Evolutionary conservation across 2,797 vertebrate genomes (phyloP).

Genomic region (Dryobates pubescens): DNA sequence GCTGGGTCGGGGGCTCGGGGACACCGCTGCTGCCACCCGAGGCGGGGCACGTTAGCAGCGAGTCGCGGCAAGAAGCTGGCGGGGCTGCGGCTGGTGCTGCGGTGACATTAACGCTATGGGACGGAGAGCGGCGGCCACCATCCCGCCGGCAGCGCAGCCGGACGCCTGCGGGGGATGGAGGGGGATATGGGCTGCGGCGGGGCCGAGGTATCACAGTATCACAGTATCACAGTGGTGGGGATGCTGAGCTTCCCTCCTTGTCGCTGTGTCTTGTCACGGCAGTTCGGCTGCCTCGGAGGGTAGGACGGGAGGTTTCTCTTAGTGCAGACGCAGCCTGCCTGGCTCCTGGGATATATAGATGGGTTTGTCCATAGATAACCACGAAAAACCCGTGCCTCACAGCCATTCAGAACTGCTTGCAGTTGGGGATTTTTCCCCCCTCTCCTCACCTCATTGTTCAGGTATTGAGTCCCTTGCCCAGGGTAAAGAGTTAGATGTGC

Average conservation of each 20-base stretch:
- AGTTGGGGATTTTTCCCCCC: background rate
- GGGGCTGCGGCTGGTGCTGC: background rate
- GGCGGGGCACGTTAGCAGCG: background rate
- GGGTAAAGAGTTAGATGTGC: background rate
- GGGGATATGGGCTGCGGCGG: no score
- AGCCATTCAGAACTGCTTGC: background rate
- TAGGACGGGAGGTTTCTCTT: background rate
- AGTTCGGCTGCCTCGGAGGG: background rate
- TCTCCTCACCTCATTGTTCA: background rate
- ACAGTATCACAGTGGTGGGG: no score
- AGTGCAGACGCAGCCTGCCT: background rate
- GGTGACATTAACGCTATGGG: no score
- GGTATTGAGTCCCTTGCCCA: background rate
- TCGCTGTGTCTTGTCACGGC: background rate
- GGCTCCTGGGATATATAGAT: background rate
- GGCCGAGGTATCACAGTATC: no score
- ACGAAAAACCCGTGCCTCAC: rapidly evolving
- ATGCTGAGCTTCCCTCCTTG: no score
- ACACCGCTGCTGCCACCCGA: background rate
- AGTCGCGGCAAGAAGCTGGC: background rate
- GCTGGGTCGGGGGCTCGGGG: background rate
- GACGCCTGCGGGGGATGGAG: no score
- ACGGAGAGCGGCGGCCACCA: no score
- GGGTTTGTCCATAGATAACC: no score
- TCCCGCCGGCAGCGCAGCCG: no score